These are phyloP conservation scores for Ennomos quercinarius DNA, from an alignment of 2,888 invertebrate genomes.

Conservation along the genomic window DNA sequence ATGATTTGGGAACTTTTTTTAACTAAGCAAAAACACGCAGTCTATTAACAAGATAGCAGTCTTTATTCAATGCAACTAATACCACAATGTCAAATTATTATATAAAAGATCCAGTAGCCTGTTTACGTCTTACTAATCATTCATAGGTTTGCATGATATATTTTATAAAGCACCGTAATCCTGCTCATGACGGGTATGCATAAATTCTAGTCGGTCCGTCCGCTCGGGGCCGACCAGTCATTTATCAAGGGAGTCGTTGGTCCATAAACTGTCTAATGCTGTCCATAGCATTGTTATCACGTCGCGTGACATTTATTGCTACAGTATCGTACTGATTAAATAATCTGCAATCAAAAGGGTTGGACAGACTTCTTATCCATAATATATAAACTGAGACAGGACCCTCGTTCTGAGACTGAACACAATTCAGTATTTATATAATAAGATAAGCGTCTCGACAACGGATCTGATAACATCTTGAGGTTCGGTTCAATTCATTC, in stretches of 20 bases:
- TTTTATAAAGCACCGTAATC: conserved; percentile 51
- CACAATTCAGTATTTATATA: conserved; percentile 47
- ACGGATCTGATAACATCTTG: conserved; percentile 17
- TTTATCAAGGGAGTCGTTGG: conserved; percentile 70
- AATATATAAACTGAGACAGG: conserved; percentile 44
- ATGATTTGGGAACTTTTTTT: no score
- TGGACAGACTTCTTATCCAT: conserved; percentile 51
- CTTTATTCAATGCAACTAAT: no score
- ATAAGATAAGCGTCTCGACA: conserved; percentile 49
- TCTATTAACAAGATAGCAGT: no score
- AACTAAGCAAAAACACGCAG: no score
- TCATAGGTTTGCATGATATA: conserved; percentile 37
- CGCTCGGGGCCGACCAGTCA: conserved; percentile 56
- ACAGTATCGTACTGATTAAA: conserved; percentile 64
- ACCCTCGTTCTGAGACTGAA: conserved; percentile 44
- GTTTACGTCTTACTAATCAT: conserved; percentile 17
- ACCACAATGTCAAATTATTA: no score
- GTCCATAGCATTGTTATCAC: conserved; percentile 77
- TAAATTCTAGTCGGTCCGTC: conserved; percentile 63
- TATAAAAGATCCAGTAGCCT: no score
- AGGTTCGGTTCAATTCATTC: conserved; percentile 5
- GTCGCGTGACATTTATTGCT: conserved; percentile 75
- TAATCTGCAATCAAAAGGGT: conserved; percentile 58
- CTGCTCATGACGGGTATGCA: conserved; percentile 70
- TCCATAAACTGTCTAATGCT: conserved; percentile 76